Evolutionary conservation across 2,113 vertebrate genomes (phyloP).

Genomic region (Cardinalis cardinalis): DNA sequence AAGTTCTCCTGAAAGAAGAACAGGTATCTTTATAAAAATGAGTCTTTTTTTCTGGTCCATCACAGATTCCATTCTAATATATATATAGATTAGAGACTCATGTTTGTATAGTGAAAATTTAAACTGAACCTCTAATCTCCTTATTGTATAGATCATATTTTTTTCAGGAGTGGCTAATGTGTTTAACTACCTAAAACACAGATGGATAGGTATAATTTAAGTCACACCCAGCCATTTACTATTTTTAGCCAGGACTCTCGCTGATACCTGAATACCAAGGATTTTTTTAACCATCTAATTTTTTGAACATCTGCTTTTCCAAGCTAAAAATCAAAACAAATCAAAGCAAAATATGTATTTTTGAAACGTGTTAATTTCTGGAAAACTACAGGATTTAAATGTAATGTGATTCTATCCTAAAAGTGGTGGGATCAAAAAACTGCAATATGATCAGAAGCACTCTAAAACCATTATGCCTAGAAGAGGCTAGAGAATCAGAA

Average conservation of each 20-base stretch:
- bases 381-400: not conserved
- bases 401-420: not conserved
- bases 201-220: not conserved
- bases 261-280: not conserved
- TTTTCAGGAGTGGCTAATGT: not conserved
- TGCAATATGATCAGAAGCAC: not conserved
- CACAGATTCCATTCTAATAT: not conserved
- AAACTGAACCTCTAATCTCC: not conserved
- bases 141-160: not conserved
- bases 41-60: not conserved
- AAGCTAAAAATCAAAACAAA: not conserved
- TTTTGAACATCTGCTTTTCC: not conserved
- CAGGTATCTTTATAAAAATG: not conserved
- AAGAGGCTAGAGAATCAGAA: not conserved
- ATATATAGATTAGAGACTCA: not conserved
- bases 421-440: not conserved
- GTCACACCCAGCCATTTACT: fast-evolving
- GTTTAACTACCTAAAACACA: not conserved
- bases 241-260: not conserved
- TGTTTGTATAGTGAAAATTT: not conserved
- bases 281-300: not conserved
- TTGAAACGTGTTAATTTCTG: not conserved
- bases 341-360: not conserved
- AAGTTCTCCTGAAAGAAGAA: not conserved
- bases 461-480: not conserved